Conservation (phyloP, 92 coral and sea anemone species). For the Porites evermanni region DNA sequence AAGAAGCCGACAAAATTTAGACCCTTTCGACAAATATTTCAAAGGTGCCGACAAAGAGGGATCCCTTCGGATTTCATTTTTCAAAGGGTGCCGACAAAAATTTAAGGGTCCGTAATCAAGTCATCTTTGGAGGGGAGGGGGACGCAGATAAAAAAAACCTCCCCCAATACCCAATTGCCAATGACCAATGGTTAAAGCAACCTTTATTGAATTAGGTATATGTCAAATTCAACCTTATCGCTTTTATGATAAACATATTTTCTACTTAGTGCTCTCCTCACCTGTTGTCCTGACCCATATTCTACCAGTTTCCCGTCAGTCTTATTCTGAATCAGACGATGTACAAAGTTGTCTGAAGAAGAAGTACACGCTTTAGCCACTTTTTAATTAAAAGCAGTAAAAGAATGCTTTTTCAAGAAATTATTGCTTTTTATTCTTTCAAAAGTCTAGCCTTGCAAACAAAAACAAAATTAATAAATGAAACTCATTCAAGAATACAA, state of each 20-base stretch:
- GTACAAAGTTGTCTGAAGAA: slow-evolving; percentile 90
- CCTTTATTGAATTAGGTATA: too few species aligned
- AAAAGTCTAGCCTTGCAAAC: not conserved
- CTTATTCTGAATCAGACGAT: slow-evolving; percentile 96
- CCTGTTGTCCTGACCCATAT: slow-evolving; percentile 76
- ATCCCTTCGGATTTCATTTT: too few species aligned
- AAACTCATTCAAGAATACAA: not conserved
- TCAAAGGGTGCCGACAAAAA: too few species aligned
- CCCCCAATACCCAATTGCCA: too few species aligned
- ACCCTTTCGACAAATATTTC: too few species aligned
- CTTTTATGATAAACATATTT: not conserved
- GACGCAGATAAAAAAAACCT: too few species aligned
- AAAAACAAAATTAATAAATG: not conserved
- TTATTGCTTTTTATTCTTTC: not conserved
- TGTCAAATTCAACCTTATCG: too few species aligned
- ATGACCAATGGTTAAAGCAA: too few species aligned
- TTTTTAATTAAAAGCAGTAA: not conserved
- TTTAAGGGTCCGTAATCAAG: too few species aligned
- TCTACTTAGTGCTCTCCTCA: not conserved
- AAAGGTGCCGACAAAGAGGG: too few species aligned
- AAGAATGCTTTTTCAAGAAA: not conserved
- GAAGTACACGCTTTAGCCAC: not conserved
- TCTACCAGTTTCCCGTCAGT: slow-evolving; percentile 97
- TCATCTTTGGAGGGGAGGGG: too few species aligned
- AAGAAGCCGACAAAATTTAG: too few species aligned